Base-by-base conservation (phyloP, 2,113 vertebrate genomes). In the Casuarius casuarius region DNA sequence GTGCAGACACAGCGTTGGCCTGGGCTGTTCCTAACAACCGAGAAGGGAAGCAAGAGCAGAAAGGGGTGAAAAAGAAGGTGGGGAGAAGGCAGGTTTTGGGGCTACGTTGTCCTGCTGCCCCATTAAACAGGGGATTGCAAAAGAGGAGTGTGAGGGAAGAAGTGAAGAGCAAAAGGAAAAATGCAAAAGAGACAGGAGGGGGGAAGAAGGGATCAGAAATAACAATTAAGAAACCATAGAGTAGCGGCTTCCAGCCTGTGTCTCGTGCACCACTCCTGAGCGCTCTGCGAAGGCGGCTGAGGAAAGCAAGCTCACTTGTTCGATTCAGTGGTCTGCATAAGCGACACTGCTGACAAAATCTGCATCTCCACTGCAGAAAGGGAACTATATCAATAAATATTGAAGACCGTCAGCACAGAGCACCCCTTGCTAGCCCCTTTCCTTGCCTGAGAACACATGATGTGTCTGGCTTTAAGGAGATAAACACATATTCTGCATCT, bases 311-410 rank as follows among this genome's bases (percentile, higher is more conserved):
- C n/a, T 40, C 12, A 14, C 52, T 54, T 8, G 3, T 35, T 23
- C 48, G 65, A 9, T 35, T 83, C 35, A 74, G 42, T 25, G 31
- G 20, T 7, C 42, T 46, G 17, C 31, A 11, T 0, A 21, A 25
- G 72, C 20, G 31, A 25, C 56, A 46, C 0, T 3, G 48, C 12
- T 25, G 59, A 33, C 35, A 51, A 59, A 62, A 14, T 10, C 23
- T 22, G 48, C 17, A 70, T 29, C 3, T 20, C 66, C 1, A 1
- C 33, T 29, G 14, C 28, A 68, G 52, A 42, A 58, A 35, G 52
- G 42, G 49, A 2, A 29, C 52, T 15, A 3, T 0, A 0, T 70
- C 23, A 28, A 15, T 8, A 7, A 31, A 71, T n/a, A 20, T 1
- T 11, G 44, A 83, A 84, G 23, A 28, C 12, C 1, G 3, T 7